phyloP scores from a whole-genome alignment of 2,797 vertebrate species.

The Poliocrania exsul region DNA sequence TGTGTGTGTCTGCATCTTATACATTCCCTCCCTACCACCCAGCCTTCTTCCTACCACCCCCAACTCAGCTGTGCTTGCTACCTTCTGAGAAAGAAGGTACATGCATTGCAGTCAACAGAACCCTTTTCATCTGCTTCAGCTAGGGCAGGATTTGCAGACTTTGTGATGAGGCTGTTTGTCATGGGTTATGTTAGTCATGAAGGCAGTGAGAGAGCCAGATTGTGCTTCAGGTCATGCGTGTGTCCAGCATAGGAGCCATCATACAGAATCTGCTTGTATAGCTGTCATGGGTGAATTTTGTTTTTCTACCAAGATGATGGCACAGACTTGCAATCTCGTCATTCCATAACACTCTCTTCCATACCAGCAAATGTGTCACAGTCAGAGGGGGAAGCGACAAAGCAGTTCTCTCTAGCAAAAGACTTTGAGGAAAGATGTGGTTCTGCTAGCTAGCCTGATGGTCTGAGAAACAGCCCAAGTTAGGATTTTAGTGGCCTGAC shows the following conservation, averaged over 20 bases:
- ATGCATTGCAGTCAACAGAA: background rate
- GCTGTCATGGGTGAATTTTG: background rate
- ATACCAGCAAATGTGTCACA: background rate
- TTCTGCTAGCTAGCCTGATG: background rate
- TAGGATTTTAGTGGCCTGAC: background rate
- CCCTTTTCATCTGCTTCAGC: background rate
- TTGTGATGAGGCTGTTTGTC: background rate
- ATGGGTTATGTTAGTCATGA: background rate
- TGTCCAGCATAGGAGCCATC: background rate
- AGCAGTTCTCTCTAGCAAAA: background rate
- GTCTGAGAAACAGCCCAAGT: background rate
- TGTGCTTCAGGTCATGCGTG: background rate
- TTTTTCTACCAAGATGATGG: background rate
- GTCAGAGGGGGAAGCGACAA: background rate
- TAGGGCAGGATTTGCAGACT: background rate
- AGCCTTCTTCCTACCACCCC: conserved; percentile 9
- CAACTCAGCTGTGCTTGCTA: conserved; percentile 21
- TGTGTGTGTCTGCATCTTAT: conserved; percentile 20
- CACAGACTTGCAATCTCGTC: background rate
- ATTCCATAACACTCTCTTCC: background rate
- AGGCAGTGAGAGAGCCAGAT: background rate
- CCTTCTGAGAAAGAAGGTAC: background rate
- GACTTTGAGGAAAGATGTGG: background rate
- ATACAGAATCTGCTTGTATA: background rate
- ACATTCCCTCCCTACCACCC: conserved; percentile 31